Evolutionary conservation across 2,113 vertebrate genomes (phyloP).

Genomic region (Lampris incognitus): DNA sequence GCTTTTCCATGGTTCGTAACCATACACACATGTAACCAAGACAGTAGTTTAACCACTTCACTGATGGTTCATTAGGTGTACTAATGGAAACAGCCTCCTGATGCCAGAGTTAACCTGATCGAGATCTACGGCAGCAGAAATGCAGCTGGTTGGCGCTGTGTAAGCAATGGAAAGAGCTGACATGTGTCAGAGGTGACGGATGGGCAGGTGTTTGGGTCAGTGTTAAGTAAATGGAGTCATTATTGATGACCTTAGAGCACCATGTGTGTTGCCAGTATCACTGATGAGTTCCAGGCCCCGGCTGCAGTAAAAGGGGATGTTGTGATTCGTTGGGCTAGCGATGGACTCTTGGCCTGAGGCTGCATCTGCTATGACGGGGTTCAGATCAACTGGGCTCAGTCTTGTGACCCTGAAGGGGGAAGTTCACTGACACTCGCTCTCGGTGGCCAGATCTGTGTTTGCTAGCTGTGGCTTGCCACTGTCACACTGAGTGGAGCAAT

Average conservation of each 20-base stretch:
- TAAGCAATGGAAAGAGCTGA: constrained; percentile 67
- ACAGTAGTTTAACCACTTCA: constrained; percentile 26
- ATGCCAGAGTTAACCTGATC: constrained; percentile 66
- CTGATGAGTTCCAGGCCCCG: constrained; percentile 66
- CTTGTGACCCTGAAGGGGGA: constrained; percentile 59
- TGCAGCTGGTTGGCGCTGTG: constrained; percentile 24
- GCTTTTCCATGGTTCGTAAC: too few relatives aligned
- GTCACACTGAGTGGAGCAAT: not conserved
- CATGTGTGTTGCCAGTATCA: constrained; percentile 62
- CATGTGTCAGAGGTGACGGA: constrained; percentile 70
- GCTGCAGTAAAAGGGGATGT: constrained; percentile 58
- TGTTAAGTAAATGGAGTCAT: constrained; percentile 78
- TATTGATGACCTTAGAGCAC: constrained; percentile 72
- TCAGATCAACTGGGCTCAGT: constrained; percentile 41
- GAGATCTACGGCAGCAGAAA: constrained; percentile 43
- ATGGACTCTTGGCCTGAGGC: constrained; percentile 48
- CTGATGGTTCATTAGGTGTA: constrained; percentile 14
- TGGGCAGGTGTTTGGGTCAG: constrained; percentile 71
- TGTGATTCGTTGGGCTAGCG: constrained; percentile 53
- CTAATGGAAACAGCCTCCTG: constrained; percentile 29
- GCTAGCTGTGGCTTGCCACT: constrained; percentile 5
- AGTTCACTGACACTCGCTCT: constrained; percentile 46
- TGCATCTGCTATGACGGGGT: constrained; percentile 48
- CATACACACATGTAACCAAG: not conserved
- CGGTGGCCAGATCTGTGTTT: constrained; percentile 11